Percentiles rank a stretch among this genome's conserved stretches.
These are phyloP conservation scores for Parasteatoda lunata DNA, from an alignment of 2,888 invertebrate genomes.

Conservation along the genomic window DNA sequence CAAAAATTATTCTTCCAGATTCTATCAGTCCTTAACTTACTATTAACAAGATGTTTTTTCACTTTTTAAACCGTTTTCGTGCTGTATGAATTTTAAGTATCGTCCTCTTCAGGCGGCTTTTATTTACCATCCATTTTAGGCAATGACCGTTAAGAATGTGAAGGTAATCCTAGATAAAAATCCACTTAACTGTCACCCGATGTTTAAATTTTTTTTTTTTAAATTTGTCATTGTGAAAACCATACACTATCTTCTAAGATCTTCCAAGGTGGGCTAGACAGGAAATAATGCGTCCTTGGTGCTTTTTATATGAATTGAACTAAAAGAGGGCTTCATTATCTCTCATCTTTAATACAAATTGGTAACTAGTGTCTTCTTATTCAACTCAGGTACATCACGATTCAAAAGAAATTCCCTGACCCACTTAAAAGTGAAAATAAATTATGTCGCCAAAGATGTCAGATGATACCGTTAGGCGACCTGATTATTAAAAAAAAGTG, in stretches of 20 bases:
- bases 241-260: not conserved
- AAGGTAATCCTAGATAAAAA: not conserved
- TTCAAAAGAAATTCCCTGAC: conserved; percentile 27
- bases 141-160: not conserved
- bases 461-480: conserved; percentile 39
- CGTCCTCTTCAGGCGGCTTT: too few species aligned
- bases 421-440: conserved; percentile 33
- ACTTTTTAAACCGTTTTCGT: too few species aligned
- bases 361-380: not conserved
- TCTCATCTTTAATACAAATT: not conserved
- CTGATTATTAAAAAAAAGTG: not conserved
- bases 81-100: too few species aligned
- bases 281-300: conserved; percentile 10
- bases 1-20: too few species aligned
- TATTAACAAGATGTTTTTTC: too few species aligned
- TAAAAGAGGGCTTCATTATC: conserved; percentile 1
- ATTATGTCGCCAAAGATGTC: not conserved
- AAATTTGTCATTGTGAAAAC: not conserved
- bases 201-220: not conserved
- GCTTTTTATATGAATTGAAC: conserved; percentile 1
- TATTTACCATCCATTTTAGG: not conserved
- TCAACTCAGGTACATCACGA: not conserved
- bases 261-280: not conserved
- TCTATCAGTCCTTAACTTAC: too few species aligned
- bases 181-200: not conserved